Evolutionary conservation across 1,140 invertebrate genomes (phyloP).

Genomic region (Hypothenemus hampei): DNA sequence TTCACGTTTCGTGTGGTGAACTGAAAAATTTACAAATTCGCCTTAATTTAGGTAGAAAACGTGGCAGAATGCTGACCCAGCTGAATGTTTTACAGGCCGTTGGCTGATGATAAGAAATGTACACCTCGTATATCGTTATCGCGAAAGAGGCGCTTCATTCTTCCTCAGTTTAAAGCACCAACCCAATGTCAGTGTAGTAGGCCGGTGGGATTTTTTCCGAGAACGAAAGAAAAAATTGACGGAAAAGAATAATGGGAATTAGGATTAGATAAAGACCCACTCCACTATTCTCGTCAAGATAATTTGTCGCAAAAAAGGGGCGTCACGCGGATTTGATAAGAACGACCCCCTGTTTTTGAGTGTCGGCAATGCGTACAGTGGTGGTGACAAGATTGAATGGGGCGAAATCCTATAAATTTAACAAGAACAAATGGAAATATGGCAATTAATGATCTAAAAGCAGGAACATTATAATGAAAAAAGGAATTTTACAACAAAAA

Average conservation of each 20-base stretch:
- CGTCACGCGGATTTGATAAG: constrained; percentile 7
- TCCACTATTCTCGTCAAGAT: constrained; percentile 3
- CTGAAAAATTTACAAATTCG: too few species aligned
- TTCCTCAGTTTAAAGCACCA: not conserved
- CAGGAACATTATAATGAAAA: not conserved
- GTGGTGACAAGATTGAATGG: constrained; percentile 10
- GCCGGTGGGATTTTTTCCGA: constrained; percentile 8
- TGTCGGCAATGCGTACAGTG: constrained; percentile 4
- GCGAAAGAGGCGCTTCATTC: constrained; percentile 3
- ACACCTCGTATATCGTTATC: constrained; percentile 18
- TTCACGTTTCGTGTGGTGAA: too few species aligned
- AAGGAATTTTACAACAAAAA: too few species aligned
- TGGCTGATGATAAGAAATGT: constrained; percentile 15
- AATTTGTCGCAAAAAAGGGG: constrained; percentile 16
- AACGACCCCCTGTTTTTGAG: not conserved
- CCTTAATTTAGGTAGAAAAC: too few species aligned
- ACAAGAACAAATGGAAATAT: not conserved
- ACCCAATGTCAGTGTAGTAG: constrained; percentile 6
- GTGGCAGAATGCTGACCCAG: constrained; percentile 14
- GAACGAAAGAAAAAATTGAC: constrained; percentile 9
- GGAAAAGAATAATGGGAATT: constrained; percentile 2
- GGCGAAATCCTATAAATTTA: constrained; percentile 12
- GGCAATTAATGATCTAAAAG: not conserved
- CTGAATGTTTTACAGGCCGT: constrained; percentile 3
- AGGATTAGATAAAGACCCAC: constrained; percentile 14